These are phyloP conservation scores for Polyodon spathula DNA, from an alignment of 2,113 vertebrate species.

Conservation along the genomic window DNA sequence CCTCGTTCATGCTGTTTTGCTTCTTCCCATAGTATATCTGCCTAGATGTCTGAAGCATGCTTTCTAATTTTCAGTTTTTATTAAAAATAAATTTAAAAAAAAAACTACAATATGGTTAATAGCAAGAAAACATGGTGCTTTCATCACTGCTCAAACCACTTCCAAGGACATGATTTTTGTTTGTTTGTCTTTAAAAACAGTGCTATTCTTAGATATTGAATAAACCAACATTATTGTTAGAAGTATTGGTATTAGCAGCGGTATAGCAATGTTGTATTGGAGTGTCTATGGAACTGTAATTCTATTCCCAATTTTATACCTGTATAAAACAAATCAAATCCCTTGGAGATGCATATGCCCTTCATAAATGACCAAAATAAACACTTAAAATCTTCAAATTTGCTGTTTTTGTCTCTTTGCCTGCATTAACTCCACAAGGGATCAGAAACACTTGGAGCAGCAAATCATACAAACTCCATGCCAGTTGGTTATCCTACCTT, in stretches of 20 bases:
- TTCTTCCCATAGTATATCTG: no score
- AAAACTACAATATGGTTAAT: no score
- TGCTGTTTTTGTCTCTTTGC: conserved; percentile 11
- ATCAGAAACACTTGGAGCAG: no score
- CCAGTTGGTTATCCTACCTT: conserved; percentile 58
- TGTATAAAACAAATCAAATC: conserved; percentile 33
- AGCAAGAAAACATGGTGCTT: conserved; percentile 34
- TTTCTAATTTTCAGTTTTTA: conserved; percentile 10
- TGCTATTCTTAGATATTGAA: conserved; percentile 33
- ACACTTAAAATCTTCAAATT: conserved; percentile 47
- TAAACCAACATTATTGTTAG: conserved; percentile 23
- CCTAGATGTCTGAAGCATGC: conserved; percentile 20
- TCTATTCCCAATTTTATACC: no score
- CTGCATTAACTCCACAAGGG: no score
- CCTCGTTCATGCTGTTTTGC: no score
- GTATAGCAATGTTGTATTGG: conserved; percentile 45
- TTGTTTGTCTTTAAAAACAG: conserved; percentile 43
- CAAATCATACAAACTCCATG: no score
- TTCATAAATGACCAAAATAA: conserved; percentile 47
- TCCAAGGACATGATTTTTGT: conserved; percentile 39
- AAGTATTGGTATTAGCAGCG: no score
- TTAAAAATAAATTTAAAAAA: not conserved
- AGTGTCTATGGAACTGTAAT: conserved; percentile 50
- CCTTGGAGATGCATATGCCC: conserved; percentile 43
- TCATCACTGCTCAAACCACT: conserved; percentile 43